Evolutionary conservation across 92 coral and sea anemone genomes (phyloP), one percentile per base, ranked within the genome.

Genomic region (Chrysogorgia sp.): DNA sequence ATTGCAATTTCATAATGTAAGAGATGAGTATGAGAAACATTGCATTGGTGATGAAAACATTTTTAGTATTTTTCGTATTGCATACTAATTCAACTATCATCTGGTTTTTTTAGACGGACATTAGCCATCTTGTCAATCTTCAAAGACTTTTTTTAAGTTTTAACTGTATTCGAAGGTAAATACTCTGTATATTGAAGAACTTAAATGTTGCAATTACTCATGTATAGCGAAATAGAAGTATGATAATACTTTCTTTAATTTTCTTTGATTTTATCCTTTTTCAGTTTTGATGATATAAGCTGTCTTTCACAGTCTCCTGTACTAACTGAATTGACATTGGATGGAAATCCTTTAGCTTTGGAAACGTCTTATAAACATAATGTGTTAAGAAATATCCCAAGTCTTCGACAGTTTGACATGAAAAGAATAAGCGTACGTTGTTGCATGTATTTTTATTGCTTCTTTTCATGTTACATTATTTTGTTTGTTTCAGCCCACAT

Each of bases 121-220:
- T 94, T 26, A 93, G 91, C 58, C 84, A 83, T 28, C 85, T 94
- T 26, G 66, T 84, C 55, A 94, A 87, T 82, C 84, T 94, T 19
- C 98, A 94, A 81, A 70, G 98, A 70, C 76, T 94, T 24, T 94
- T 94, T 71, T 84, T 94, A 32, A 94, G 98, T 82, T 91, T 94
- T 62, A 94, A 94, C 76, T 77, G 84, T 35, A 94, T 94, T 22
- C 84, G 90, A 66, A 94, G 98, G 98, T 94, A 59, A 25, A 12
- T 63, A 14, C 45, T 63, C 1, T 63, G 7, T n/a, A 7, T 5
- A 28, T 63, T 15, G 17, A 37, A 37, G 12, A 12, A 37, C 43
- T 5, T 37, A 37, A 37, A 37, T 37, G 43, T 37, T 37, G 43
- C n/a, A n/a, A n/a, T n/a, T n/a, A n/a, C n/a, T n/a, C n/a, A n/a